Conservation (phyloP, 2,888 invertebrate species). For the Scaptomyza parva region DNA sequence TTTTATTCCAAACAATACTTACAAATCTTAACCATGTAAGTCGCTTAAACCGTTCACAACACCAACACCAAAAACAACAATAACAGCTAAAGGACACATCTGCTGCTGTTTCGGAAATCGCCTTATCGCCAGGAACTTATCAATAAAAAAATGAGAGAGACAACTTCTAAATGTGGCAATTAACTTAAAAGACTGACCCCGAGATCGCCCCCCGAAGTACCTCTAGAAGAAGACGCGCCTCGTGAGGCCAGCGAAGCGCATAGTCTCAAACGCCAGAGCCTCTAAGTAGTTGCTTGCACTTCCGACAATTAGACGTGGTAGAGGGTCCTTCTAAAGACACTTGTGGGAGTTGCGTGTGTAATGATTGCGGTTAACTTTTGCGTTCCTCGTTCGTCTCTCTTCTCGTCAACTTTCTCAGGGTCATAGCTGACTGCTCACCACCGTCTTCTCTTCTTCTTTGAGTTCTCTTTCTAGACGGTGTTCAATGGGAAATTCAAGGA, state of each 20-base stretch:
- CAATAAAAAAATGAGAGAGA: background rate
- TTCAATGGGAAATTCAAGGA: too few relatives aligned
- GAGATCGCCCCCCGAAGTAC: background rate
- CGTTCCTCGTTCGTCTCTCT: too few relatives aligned
- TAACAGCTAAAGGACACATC: constrained; percentile 5
- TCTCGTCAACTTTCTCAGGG: constrained; percentile 73
- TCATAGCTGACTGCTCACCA: constrained; percentile 67
- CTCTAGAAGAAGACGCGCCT: constrained; percentile 14
- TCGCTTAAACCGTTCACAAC: constrained; percentile 41
- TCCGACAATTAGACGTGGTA: constrained; percentile 63
- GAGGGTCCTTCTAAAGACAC: constrained; percentile 34
- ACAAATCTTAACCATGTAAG: constrained; percentile 65
- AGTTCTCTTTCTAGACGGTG: background rate
- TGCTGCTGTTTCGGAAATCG: background rate
- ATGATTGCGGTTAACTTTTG: constrained; percentile 71
- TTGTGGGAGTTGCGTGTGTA: constrained; percentile 66
- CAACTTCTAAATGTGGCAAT: constrained; percentile 69
- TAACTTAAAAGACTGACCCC: constrained; percentile 49
- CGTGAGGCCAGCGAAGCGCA: constrained; percentile 60
- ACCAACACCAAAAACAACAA: background rate
- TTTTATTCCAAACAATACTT: constrained; percentile 17
- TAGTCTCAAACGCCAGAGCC: constrained; percentile 45
- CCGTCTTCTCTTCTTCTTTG: background rate
- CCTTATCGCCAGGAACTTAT: constrained; percentile 48
- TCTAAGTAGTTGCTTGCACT: constrained; percentile 63